These are phyloP conservation scores for Callyntrura sp. DNA, from an alignment of 2,888 invertebrate genomes.

Conservation along the genomic window DNA sequence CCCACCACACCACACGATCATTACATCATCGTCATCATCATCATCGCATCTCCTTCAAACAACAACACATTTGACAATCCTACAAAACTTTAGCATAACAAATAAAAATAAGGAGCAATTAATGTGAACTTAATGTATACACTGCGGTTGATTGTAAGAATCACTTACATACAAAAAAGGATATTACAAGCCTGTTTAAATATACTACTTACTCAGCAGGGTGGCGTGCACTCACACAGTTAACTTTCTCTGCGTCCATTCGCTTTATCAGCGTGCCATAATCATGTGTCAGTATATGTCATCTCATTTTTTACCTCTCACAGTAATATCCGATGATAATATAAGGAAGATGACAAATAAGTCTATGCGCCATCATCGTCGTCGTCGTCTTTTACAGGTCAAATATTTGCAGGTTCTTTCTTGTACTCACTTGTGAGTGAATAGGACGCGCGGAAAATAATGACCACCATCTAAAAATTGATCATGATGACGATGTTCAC, in stretches of 20 bases:
- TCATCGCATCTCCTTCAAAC: slow-evolving; percentile 25
- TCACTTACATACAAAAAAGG: slow-evolving; percentile 19
- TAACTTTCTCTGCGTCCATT: slow-evolving; percentile 63
- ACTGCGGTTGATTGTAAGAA: background rate
- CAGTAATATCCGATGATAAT: slow-evolving; percentile 61
- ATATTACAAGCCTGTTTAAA: slow-evolving; percentile 6
- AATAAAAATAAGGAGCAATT: slow-evolving; percentile 51
- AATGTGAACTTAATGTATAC: slow-evolving; percentile 17
- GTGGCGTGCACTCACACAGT: slow-evolving; percentile 53
- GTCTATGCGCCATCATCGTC: background rate
- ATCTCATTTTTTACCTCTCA: slow-evolving; percentile 35
- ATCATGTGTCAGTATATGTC: slow-evolving; percentile 67
- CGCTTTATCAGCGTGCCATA: background rate
- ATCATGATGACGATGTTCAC: background rate
- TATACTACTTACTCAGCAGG: slow-evolving; percentile 63
- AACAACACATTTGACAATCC: slow-evolving; percentile 61
- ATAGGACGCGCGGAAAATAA: background rate
- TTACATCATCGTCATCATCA: slow-evolving; percentile 26
- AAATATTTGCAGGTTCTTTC: slow-evolving; percentile 6
- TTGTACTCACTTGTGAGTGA: slow-evolving; percentile 15
- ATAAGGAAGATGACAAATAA: slow-evolving; percentile 36
- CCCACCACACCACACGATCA: slow-evolving; percentile 48
- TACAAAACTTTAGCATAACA: too few relatives aligned
- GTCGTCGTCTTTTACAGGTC: background rate
- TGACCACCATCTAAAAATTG: slow-evolving; percentile 25